Percentiles rank a stretch among this genome's conserved stretches.
These are phyloP conservation scores for Cerastis rubricosa DNA, from an alignment of 2,888 invertebrate genomes.

Conservation along the genomic window DNA sequence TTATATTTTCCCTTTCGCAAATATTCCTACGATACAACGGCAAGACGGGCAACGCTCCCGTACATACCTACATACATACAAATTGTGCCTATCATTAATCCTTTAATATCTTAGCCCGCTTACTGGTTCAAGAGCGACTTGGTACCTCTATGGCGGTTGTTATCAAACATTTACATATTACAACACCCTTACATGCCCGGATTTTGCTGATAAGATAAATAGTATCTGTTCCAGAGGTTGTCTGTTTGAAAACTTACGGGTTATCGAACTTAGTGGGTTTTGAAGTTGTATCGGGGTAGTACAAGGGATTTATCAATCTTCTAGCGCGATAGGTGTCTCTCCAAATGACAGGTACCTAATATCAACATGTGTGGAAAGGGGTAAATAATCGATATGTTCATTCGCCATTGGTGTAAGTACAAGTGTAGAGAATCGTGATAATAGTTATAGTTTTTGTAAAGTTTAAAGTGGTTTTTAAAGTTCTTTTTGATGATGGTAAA, in stretches of 20 bases:
- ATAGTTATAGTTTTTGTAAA: not conserved
- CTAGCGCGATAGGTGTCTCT: not conserved
- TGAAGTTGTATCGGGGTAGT: slow-evolving; percentile 9
- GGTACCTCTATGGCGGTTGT: slow-evolving; percentile 17
- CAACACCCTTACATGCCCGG: slow-evolving; percentile 18
- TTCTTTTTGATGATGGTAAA: not conserved
- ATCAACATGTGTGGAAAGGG: not conserved
- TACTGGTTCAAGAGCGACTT: slow-evolving; percentile 24
- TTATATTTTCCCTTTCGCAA: slow-evolving; percentile 20
- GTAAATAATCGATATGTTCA: not conserved
- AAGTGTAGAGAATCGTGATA: not conserved
- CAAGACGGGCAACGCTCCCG: not conserved
- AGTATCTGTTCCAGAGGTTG: slow-evolving; percentile 22
- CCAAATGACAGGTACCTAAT: not conserved
- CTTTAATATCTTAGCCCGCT: slow-evolving; percentile 50
- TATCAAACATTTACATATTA: slow-evolving; percentile 45
- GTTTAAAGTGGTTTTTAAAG: not conserved
- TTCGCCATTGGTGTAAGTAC: not conserved
- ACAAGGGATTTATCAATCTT: not conserved
- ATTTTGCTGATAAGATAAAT: slow-evolving; percentile 34
- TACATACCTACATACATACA: slow-evolving; percentile 9
- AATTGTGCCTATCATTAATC: slow-evolving; percentile 42
- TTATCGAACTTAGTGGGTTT: slow-evolving; percentile 9
- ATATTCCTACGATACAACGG: slow-evolving; percentile 17
- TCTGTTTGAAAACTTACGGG: slow-evolving; percentile 4